These are phyloP conservation scores for Paedocypris sp. DNA, from an alignment of 2,113 vertebrate species.

Conservation along the genomic window DNA sequence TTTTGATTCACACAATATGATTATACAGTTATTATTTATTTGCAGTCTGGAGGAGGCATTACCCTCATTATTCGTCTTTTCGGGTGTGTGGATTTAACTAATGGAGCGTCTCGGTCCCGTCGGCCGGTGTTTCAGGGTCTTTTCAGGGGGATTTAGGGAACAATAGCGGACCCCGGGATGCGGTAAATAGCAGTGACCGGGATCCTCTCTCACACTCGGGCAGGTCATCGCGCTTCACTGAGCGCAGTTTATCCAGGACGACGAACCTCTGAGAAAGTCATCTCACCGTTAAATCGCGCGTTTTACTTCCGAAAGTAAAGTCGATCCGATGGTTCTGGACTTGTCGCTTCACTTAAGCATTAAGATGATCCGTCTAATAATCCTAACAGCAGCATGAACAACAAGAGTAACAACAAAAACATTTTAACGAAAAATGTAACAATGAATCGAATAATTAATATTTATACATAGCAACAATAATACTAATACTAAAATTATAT, in stretches of 20 bases:
- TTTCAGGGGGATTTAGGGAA: conserved; percentile 8
- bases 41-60: neutral
- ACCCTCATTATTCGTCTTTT: neutral
- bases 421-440: neutral
- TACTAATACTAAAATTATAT: neutral
- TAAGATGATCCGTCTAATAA: neutral
- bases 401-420: neutral
- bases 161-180: conserved; percentile 15
- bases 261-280: conserved; percentile 4
- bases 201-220: conserved; percentile 9
- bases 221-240: conserved; percentile 9
- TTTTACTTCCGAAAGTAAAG: neutral
- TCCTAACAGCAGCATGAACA: neutral
- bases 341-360: neutral
- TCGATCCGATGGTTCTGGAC: neutral
- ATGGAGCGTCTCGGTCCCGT: conserved; percentile 5
- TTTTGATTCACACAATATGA: too few species aligned
- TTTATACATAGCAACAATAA: neutral
- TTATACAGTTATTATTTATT: too few species aligned
- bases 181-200: conserved; percentile 12
- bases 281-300: conserved; percentile 41
- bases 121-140: conserved; percentile 1
- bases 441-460: neutral
- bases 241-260: neutral
- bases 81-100: conserved; percentile 4